phyloP scores from a whole-genome alignment of 2,797 vertebrate genomes.

The Triplophysa bombifrons region DNA sequence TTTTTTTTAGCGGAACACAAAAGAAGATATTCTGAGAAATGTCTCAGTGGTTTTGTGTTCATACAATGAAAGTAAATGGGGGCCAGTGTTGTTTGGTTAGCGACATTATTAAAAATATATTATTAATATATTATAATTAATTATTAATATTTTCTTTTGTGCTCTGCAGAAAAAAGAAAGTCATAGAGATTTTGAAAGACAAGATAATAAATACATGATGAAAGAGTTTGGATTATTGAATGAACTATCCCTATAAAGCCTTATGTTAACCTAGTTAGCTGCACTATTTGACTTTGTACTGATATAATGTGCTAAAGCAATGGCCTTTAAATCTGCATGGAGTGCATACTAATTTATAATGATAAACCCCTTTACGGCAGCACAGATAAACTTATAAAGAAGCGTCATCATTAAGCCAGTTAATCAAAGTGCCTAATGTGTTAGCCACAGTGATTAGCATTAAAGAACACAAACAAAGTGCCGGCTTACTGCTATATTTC shows the following conservation, averaged over 20 bases:
- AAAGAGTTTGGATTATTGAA: too few relatives aligned
- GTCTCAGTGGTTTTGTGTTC: neutral
- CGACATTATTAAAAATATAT: too few relatives aligned
- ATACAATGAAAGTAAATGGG: too few relatives aligned
- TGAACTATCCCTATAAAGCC: neutral
- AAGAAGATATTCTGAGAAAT: too few relatives aligned
- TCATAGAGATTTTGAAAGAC: too few relatives aligned
- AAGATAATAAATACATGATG: too few relatives aligned
- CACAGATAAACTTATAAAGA: conserved; percentile 44
- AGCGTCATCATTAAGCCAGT: conserved; percentile 36
- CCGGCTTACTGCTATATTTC: conserved; percentile 18
- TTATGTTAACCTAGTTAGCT: neutral
- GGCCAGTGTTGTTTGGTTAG: neutral
- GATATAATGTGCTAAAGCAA: conserved; percentile 12
- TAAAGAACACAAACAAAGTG: conserved; percentile 44
- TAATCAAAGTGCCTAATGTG: conserved; percentile 47
- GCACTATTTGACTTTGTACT: neutral
- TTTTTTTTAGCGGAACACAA: too few relatives aligned
- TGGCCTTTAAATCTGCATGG: neutral
- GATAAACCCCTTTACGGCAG: conserved; percentile 26
- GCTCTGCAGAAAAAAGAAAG: too few relatives aligned
- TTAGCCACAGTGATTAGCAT: conserved; percentile 46
- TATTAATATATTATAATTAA: too few relatives aligned
- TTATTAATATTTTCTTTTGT: too few relatives aligned
- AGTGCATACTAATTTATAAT: conserved; percentile 37